Conservation (phyloP, 2,888 invertebrate species). For the Troides oblongomaculatus region DNA sequence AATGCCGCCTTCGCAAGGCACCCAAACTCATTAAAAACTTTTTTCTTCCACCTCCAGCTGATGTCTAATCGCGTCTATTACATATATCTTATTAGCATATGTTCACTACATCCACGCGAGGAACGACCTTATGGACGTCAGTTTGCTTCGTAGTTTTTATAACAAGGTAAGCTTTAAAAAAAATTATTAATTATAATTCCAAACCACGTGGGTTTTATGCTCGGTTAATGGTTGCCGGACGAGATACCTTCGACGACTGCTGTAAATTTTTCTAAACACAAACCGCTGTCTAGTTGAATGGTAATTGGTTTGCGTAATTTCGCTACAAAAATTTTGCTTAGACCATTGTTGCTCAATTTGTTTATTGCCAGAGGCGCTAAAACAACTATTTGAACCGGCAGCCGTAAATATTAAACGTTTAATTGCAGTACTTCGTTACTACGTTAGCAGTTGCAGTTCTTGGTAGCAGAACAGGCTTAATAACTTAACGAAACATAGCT, state of each 20-base stretch:
- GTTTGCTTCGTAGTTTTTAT: background rate
- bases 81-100: slow-evolving; percentile 9
- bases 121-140: slow-evolving; percentile 8
- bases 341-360: slow-evolving; percentile 20
- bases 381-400: slow-evolving; percentile 15
- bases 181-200: background rate
- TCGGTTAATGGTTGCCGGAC: slow-evolving; percentile 9
- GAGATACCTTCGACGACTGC: slow-evolving; percentile 22
- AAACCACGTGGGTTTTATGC: background rate
- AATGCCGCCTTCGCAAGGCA: slow-evolving; percentile 51
- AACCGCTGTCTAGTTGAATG: slow-evolving; percentile 12
- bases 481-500: background rate
- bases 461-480: background rate
- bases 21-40: slow-evolving; percentile 50
- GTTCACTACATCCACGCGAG: slow-evolving; percentile 6
- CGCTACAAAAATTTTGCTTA: slow-evolving; percentile 23
- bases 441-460: no score
- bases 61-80: slow-evolving; percentile 2
- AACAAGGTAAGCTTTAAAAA: background rate
- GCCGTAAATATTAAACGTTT: background rate
- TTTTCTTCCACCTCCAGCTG: slow-evolving; percentile 7
- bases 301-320: slow-evolving; percentile 22
- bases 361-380: slow-evolving; percentile 11
- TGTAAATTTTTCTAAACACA: slow-evolving; percentile 19
- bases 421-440: background rate